Evolutionary conservation across 2,797 vertebrate species (phyloP).

Genomic region (Furcifer pardalis): DNA sequence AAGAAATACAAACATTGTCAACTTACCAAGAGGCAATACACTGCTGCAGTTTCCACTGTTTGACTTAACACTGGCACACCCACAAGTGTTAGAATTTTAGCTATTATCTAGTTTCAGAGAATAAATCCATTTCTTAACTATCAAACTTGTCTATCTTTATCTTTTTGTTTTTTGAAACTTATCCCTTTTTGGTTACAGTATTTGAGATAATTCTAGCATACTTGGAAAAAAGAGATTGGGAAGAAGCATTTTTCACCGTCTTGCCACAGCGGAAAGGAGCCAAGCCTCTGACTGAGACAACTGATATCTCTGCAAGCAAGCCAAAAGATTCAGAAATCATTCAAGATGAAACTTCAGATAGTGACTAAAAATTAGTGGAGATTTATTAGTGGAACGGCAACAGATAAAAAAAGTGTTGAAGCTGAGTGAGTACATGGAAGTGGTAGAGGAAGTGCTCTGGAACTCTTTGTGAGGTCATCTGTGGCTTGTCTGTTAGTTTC

Average conservation of each 20-base stretch:
- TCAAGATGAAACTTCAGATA: constrained; percentile 66
- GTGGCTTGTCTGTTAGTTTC: constrained; percentile 25
- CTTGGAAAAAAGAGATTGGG: constrained; percentile 90
- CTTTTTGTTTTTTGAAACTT: constrained; percentile 2
- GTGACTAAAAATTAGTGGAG: constrained; percentile 64
- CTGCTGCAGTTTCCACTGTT: no score
- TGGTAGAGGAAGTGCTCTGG: fast-evolving
- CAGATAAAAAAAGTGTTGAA: neutral
- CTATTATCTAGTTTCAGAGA: neutral
- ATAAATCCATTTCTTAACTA: neutral
- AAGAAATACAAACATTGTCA: no score
- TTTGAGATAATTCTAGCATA: constrained; percentile 96
- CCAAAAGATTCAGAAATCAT: constrained; percentile 37
- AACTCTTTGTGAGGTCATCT: neutral
- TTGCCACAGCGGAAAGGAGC: constrained; percentile 95
- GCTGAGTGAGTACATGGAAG: neutral
- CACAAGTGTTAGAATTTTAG: no score
- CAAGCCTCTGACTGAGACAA: constrained; percentile 77
- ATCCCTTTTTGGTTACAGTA: constrained; percentile 79
- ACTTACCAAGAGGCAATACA: no score
- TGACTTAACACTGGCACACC: no score
- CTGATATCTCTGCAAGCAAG: neutral
- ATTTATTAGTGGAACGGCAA: constrained; percentile 32
- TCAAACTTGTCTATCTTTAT: neutral
- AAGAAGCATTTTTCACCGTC: constrained; percentile 94